Conservation (phyloP, 2,797 vertebrate species). For the Cuniculus paca region DNA sequence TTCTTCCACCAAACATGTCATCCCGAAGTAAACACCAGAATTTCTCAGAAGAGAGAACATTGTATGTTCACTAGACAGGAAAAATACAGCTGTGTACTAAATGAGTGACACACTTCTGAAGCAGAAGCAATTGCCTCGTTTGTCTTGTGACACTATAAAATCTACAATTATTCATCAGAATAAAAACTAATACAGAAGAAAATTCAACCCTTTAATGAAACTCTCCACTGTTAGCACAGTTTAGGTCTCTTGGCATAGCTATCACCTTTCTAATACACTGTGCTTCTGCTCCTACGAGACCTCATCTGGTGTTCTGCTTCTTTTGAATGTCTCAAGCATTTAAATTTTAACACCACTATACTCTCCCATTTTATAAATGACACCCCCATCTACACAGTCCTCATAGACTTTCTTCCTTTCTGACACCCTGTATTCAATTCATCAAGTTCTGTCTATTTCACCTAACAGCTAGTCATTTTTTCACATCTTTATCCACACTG, state of each 20-base stretch:
- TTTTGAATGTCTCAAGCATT: slow-evolving; percentile 31
- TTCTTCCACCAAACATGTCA: background rate
- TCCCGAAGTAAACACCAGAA: background rate
- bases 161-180: background rate
- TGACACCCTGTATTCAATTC: background rate
- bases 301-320: background rate
- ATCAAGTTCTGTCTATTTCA: background rate
- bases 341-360: background rate
- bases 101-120: background rate
- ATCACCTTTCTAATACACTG: background rate
- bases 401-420: background rate
- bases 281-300: background rate
- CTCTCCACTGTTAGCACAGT: background rate
- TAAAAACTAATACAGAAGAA: background rate
- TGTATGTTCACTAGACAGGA: background rate
- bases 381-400: background rate
- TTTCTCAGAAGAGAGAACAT: background rate
- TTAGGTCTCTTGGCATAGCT: background rate
- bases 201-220: background rate
- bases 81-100: background rate
- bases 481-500: background rate
- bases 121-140: background rate
- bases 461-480: background rate
- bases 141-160: background rate
- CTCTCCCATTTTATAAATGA: background rate